Evolutionary conservation across 30 jellyfish, hydroid and myxozoan species (phyloP).

Genomic region (Cassiopea xamachana): DNA sequence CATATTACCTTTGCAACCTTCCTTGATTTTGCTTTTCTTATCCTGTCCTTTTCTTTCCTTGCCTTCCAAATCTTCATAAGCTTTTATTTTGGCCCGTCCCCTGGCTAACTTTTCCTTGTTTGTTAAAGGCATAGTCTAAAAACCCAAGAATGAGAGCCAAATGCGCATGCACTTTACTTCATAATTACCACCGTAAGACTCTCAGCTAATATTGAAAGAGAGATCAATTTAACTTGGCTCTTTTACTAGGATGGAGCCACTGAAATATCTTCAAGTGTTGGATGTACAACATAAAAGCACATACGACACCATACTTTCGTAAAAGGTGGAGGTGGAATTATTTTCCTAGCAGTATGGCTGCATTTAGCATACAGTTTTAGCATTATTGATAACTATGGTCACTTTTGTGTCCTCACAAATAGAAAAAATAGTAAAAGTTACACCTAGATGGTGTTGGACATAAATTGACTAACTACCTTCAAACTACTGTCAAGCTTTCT

Average conservation of each 20-base stretch:
- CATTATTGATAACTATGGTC: constrained; percentile 12
- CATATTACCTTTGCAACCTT: constrained; percentile 32
- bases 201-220: not conserved
- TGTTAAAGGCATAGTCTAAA: constrained; percentile 51
- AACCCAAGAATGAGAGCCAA: constrained; percentile 4
- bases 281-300: constrained; percentile 37
- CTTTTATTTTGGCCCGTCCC: constrained; percentile 48
- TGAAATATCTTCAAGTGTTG: constrained; percentile 28
- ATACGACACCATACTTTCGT: constrained; percentile 44
- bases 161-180: constrained; percentile 22
- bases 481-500: constrained; percentile 1
- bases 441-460: constrained; percentile 27
- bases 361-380: constrained; percentile 36
- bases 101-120: constrained; percentile 47
- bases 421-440: not conserved
- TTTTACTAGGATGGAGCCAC: not conserved
- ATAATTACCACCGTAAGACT: not conserved
- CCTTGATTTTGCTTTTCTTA: constrained; percentile 50
- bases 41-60: constrained; percentile 51
- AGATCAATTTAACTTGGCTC: too few relatives aligned
- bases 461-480: constrained; percentile 3
- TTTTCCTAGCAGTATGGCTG: constrained; percentile 21
- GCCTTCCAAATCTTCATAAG: constrained; percentile 61
- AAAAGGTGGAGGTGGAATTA: constrained; percentile 8
- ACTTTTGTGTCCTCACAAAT: constrained; percentile 29